Evolutionary conservation across 2,888 invertebrate species (phyloP), one percentile per base, ranked within the genome.

Genomic region (Fabriciana adippe): DNA sequence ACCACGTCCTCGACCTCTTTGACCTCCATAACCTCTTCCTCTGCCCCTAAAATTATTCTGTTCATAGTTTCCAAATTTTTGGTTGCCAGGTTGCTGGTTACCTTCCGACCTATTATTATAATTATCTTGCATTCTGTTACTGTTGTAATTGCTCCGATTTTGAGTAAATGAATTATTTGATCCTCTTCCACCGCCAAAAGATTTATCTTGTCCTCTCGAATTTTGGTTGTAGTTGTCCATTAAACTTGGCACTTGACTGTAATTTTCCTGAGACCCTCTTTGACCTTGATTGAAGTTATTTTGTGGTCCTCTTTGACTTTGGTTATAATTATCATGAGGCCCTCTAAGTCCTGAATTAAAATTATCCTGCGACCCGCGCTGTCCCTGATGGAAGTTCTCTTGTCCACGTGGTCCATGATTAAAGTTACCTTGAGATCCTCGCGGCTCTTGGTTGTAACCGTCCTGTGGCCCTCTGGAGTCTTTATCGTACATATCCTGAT

Each of bases 1-100:
- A 14, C 79, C 80, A 55, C 89, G 79, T 0, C 88, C 88, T 21
- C 90, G 85, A 1, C 87, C 88, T 62, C 82, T 74, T 3, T 82
- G 82, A 3, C 81, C 76, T 35, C 73, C 68, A 14, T 68, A 66
- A 26, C 76, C 73, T 51, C 75, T 69, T 21, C 72, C 72, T 18
- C 72, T 68, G 11, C 74, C 74, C 57, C 76, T 67, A 54, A 73
- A 73, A 54, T 71, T 71, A 55, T 69, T 69, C 35, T 72, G 70
- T 31, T 67, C 67, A n/a, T 54, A 70, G 18, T 64, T 72, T n/a
- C 72, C 73, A 48, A 64, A 70, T 50, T 72, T 69, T 60, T 72
- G 68, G 15, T 66, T 80, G 35, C 78, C 80, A 61, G 76, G 81
- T 67, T 80, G 79, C 57, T 70, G 67, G 48, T 67, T 67, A 13